These are phyloP conservation scores for Pseudomugil tenellus DNA, from an alignment of 2,797 vertebrate genomes.

Conservation along the genomic window DNA sequence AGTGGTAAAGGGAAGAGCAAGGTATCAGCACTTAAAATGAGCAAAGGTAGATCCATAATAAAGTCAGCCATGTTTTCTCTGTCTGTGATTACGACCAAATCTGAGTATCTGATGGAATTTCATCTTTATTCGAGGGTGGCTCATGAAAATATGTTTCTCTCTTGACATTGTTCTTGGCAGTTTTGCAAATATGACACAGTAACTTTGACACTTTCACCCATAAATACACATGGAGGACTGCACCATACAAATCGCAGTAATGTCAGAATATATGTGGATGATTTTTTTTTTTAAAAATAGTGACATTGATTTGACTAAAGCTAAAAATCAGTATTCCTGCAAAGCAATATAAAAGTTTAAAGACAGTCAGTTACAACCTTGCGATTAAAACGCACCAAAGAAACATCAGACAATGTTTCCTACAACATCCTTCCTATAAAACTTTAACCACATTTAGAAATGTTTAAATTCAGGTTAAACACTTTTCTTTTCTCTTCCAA, in stretches of 20 bases:
- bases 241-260: not conserved
- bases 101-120: not conserved
- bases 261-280: not conserved
- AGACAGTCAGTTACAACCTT: not conserved
- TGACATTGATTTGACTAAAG: not conserved
- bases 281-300: not conserved
- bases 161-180: not conserved
- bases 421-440: too few relatives aligned
- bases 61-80: not conserved
- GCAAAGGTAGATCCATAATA: slow-evolving; percentile 24
- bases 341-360: not conserved
- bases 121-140: not conserved
- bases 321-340: not conserved
- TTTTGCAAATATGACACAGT: not conserved
- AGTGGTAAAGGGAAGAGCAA: slow-evolving; percentile 13
- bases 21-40: slow-evolving; percentile 26
- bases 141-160: not conserved
- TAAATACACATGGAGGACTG: not conserved
- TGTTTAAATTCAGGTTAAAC: too few relatives aligned
- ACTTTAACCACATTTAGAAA: too few relatives aligned
- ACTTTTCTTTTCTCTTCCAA: too few relatives aligned
- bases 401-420: too few relatives aligned
- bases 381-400: not conserved
- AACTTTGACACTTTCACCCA: not conserved
- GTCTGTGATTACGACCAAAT: not conserved